These are phyloP conservation scores for Peromyscus aztecus DNA, from an alignment of 2,797 vertebrate species.

Conservation along the genomic window DNA sequence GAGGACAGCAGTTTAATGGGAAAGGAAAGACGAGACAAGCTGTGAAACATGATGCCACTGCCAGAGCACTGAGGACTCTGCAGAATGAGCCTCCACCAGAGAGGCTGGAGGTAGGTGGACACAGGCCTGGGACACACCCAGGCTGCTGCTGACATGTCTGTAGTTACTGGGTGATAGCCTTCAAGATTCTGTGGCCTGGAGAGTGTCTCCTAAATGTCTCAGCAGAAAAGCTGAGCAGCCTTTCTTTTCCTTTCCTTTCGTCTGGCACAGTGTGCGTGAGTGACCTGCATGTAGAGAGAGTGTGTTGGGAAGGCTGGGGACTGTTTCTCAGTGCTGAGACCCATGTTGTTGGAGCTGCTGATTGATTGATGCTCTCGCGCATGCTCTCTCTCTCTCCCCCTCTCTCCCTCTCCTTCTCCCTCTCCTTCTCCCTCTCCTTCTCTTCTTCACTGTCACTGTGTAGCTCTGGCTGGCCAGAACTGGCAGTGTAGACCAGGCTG, in stretches of 20 bases:
- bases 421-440: no score
- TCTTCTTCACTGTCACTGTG: neutral
- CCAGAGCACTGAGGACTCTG: slow-evolving; percentile 95
- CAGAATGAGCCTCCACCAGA: slow-evolving; percentile 96
- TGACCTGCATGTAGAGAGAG: neutral
- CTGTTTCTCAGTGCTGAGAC: neutral
- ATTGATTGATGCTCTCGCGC: neutral
- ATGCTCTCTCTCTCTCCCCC: no score
- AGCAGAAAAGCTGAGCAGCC: neutral
- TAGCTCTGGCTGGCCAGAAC: neutral
- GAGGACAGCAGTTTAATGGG: slow-evolving; percentile 97
- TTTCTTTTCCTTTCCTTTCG: neutral
- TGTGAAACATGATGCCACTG: slow-evolving; percentile 96
- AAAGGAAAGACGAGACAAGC: slow-evolving; percentile 97
- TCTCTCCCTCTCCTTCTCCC: no score
- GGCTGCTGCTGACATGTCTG: neutral
- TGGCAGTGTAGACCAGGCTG: neutral
- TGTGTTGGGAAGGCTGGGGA: neutral
- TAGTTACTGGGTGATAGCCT: neutral
- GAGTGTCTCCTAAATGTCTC: neutral
- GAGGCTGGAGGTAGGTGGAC: slow-evolving; percentile 90
- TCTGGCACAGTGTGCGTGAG: neutral
- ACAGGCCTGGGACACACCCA: neutral
- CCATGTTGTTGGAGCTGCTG: neutral
- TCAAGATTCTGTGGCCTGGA: neutral